These are phyloP conservation scores for Tetrao urogallus DNA, from an alignment of 2,113 vertebrate species.

Conservation along the genomic window DNA sequence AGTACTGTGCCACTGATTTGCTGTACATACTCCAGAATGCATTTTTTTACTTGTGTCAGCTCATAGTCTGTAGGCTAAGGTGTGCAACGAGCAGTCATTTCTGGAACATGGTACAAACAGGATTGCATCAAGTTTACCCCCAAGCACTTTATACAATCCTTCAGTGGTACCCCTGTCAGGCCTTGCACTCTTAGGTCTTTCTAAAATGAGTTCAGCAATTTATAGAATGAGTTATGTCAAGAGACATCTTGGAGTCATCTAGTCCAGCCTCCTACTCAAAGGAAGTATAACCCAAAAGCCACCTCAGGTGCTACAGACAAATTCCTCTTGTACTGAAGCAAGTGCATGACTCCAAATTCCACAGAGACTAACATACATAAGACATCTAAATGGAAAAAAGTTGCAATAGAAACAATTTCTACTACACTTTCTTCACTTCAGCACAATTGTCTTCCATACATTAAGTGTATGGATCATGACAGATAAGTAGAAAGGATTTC, in stretches of 20 bases:
- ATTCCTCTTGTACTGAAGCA: background rate
- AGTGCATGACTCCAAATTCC: background rate
- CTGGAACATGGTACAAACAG: background rate
- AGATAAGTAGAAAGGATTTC: background rate
- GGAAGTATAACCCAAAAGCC: background rate
- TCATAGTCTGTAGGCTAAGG: background rate
- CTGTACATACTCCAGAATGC: background rate
- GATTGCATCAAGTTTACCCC: background rate
- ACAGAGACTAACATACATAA: background rate
- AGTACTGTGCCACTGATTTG: background rate
- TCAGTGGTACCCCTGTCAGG: background rate
- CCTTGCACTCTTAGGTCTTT: background rate
- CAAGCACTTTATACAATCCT: background rate
- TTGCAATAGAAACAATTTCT: background rate
- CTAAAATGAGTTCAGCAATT: background rate
- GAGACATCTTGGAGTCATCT: rapidly evolving
- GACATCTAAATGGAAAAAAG: background rate
- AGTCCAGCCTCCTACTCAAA: background rate
- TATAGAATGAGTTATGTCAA: background rate
- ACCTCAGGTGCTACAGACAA: background rate
- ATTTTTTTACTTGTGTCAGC: background rate
- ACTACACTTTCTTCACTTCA: background rate
- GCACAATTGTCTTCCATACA: background rate
- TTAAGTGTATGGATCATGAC: background rate
- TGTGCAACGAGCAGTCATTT: background rate